Evolutionary conservation across 2,113 vertebrate genomes (phyloP).

Genomic region (Centropus unirufus): DNA sequence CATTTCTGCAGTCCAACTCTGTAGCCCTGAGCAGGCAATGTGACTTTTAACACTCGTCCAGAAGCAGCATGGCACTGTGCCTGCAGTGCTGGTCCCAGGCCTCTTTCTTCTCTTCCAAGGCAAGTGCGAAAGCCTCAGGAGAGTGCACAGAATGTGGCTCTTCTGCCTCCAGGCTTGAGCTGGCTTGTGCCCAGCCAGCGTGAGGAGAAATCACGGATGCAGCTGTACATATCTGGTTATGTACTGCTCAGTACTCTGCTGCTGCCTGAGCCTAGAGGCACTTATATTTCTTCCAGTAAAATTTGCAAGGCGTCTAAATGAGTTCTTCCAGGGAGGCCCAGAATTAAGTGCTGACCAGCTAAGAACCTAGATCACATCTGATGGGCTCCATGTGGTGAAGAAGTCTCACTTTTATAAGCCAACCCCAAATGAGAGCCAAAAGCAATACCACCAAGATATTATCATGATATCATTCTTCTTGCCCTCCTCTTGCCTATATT

Average conservation of each 20-base stretch:
- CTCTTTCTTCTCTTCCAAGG: rapidly evolving
- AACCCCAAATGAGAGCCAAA: neutral
- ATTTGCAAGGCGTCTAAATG: neutral
- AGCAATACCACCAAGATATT: neutral
- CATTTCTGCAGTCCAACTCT: neutral
- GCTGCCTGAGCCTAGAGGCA: neutral
- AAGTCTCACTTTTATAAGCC: neutral
- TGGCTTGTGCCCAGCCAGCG: neutral
- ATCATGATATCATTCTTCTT: neutral
- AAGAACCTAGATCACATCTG: neutral
- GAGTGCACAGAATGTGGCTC: neutral
- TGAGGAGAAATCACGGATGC: neutral
- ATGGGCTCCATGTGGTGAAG: neutral
- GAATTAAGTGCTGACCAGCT: neutral
- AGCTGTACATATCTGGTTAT: neutral
- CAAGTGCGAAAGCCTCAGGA: rapidly evolving
- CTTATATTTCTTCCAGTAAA: neutral
- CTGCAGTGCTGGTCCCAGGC: neutral
- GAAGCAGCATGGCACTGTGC: neutral
- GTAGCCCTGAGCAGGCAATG: neutral
- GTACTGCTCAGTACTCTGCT: rapidly evolving
- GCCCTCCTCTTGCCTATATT: neutral
- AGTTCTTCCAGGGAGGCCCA: neutral
- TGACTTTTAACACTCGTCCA: neutral
- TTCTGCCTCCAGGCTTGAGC: neutral